Evolutionary conservation across 1,140 invertebrate genomes (phyloP), one percentile per base, ranked within the genome.

Genomic region (Anadara kagoshimensis): DNA sequence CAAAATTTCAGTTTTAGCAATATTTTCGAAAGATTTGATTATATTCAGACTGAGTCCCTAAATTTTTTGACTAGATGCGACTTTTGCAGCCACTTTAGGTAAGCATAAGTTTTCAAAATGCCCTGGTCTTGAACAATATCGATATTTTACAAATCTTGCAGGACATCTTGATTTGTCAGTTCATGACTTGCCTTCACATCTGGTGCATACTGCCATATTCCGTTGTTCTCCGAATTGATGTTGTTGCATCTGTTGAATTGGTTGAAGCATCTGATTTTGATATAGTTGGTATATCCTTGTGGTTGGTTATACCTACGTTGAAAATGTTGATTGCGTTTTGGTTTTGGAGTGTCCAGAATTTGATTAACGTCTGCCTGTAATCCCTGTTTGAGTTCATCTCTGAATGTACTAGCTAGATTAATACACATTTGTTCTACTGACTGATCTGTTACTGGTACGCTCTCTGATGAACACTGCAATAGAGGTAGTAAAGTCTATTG

Each of bases 21-120:
- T 10, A 24, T 8, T 22, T 24, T 10, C 5, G 7, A 24, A 18
- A 8, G 54, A 16, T 57, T 26, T 57, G 54, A 26, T 8, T 26
- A 8, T 26, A 26, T 57, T 16, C 29, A 22, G 10, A 26, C n/a
- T 26, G 51, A 20, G 51, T 54, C 51, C 51, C 51, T 54, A 54
- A 54, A 54, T 3, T 20, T 59, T n/a, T 36, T 59, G n/a, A 10
- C 20, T 18, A 11, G 51, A 54, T 18, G 24, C n/a, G 16, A 22
- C 11, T 54, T 26, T 14, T 14, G 29, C 43, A 41, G 57, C 29
- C 29, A 41, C 5, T 11, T 59, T 26, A 41, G 36, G 51, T 22
- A 20, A 10, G 43, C 57, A 59, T 36, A 59, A 26, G 16, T 59
- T 36, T 59, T 59, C 43, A n/a, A 59, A 59, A n/a, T 59, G 57